A percentile compares a stretch with the other conserved stretches of the same genome.
Conservation (phyloP, 2,888 invertebrate species). For the Ceramica pisi region DNA sequence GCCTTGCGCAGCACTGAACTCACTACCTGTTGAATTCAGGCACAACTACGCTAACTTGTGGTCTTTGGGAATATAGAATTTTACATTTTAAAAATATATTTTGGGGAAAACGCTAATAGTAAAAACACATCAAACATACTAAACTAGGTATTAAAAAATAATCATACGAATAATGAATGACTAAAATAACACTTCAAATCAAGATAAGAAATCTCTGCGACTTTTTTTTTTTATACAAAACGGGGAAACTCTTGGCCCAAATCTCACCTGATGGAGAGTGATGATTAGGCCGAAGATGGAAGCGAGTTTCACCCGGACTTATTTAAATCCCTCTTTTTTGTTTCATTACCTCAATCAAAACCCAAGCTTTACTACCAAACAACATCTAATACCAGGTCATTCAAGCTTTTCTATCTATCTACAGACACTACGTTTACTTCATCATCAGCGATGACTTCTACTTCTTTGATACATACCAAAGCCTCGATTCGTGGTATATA, state of each 20-base stretch:
- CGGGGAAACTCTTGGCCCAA: too few relatives aligned
- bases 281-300: too few relatives aligned
- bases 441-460: not conserved
- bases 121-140: not conserved
- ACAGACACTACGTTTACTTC: conserved; percentile 11
- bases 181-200: too few relatives aligned
- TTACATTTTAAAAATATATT: not conserved
- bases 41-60: conserved; percentile 75
- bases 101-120: not conserved
- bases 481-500: conserved; percentile 10
- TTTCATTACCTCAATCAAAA: not conserved
- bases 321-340: too few relatives aligned
- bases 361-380: conserved; percentile 28
- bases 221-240: too few relatives aligned
- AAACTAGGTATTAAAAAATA: not conserved
- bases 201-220: too few relatives aligned
- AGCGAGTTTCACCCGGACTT: too few relatives aligned
- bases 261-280: too few relatives aligned
- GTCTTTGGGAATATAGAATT: conserved; percentile 14
- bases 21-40: conserved; percentile 84
- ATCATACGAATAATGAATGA: not conserved
- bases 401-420: conserved; percentile 11
- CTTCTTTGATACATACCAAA: not conserved
- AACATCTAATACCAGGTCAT: not conserved
- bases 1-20: conserved; percentile 86